A percentile compares a stretch with the other conserved stretches of the same genome.
Evolutionary conservation across 2,888 invertebrate species (phyloP).

Genomic region (Slavum lentiscoides): DNA sequence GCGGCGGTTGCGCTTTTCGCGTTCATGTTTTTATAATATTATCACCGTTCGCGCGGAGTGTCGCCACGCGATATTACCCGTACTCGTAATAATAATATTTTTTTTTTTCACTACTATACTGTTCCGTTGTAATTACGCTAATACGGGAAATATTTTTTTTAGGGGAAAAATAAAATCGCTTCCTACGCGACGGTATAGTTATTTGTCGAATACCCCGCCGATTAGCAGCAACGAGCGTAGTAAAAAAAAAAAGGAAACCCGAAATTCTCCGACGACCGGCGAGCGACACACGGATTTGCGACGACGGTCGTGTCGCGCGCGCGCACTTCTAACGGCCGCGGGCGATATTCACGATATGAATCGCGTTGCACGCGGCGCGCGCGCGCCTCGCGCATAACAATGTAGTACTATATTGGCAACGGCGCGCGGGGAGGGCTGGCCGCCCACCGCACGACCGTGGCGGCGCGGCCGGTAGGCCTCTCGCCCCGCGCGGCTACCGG

Average conservation of each 20-base stretch:
- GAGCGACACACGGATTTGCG: not conserved
- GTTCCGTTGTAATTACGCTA: too few relatives aligned
- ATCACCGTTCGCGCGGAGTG: too few relatives aligned
- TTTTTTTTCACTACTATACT: not conserved
- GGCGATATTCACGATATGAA: slow-evolving; percentile 41
- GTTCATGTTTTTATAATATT: not conserved
- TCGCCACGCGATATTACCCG: too few relatives aligned
- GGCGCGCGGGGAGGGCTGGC: slow-evolving; percentile 11
- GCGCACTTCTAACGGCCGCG: slow-evolving; percentile 41
- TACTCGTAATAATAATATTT: not conserved
- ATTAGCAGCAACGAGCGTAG: too few relatives aligned
- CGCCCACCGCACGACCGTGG: not conserved
- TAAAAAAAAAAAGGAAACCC: not conserved
- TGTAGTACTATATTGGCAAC: slow-evolving; percentile 24
- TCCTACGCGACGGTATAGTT: too few relatives aligned
- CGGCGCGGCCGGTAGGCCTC: not conserved
- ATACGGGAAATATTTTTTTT: not conserved
- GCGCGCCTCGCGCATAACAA: too few relatives aligned
- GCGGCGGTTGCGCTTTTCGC: not conserved
- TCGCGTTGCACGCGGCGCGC: slow-evolving; percentile 23
- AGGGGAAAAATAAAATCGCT: too few relatives aligned
- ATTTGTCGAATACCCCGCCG: too few relatives aligned
- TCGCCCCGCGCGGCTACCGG: too few relatives aligned
- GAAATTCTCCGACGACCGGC: not conserved
- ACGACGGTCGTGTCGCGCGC: slow-evolving; percentile 2